Evolutionary conservation across 2,113 vertebrate genomes (phyloP), one percentile per base, ranked within the genome.

Genomic region (Gobius niger): DNA sequence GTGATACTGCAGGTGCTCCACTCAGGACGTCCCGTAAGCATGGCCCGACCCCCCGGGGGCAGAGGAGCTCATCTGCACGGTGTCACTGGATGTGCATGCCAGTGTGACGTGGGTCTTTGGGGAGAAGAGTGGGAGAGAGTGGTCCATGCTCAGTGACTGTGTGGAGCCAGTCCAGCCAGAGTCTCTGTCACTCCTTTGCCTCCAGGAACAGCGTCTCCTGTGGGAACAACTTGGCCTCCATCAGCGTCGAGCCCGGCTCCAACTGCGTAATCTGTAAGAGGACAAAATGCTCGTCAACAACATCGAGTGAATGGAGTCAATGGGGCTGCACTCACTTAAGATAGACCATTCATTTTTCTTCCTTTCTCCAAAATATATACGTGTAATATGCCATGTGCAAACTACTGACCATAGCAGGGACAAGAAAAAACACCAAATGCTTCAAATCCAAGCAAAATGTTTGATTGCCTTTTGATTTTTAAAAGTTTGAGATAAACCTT

Each of bases 161-260:
- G 75, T 85, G 83, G 78, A 75, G 81, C 80, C 90, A 85, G 86
- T 85, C 69, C 65, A 65, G 53, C 83, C 81, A 81, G 73, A 77
- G 77, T 78, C 82, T 84, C 62, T 51, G 83, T 51, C 82, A 99
- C 79, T 99, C 96, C 91, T 96, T 97, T 78, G 96, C 96, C 92
- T 98, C 96, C 89, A 99, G 93, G 90, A 99, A 99, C 85, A 99
- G 96, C 53, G 96, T 99, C 95, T 99, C 97, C 94, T 99, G 97
- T 85, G 97, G 97, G 85, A 96, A 99, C 90, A 99, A 90, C 92
- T 98, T 99, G 90, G 97, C 94, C 87, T 99, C 96, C 92, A 96
- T 83, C 89, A 99, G 94, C 52, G 92, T 96, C 65, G 95, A 96
- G 72, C 92, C 93, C 69, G 96, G 94, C 82, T 98, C 96, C 92